Conservation (phyloP, 2,797 vertebrate species). For the Leuciscus waleckii region DNA sequence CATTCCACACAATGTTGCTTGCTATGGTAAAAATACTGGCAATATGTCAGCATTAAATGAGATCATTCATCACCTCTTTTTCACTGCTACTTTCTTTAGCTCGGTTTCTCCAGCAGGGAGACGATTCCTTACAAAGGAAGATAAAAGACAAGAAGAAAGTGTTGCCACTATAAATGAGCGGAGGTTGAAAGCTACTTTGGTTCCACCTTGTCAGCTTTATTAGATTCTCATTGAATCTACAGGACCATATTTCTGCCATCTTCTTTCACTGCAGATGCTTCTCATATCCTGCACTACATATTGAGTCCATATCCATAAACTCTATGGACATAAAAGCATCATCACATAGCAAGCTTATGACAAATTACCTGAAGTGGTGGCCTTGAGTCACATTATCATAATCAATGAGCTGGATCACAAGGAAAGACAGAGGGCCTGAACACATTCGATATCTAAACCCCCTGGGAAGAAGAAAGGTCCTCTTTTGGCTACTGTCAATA, state of each 20-base stretch:
- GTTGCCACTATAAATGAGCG: conserved; percentile 23
- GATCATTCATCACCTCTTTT: conserved; percentile 38
- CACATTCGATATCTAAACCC: conserved; percentile 40
- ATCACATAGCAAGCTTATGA: conserved; percentile 51
- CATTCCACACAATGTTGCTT: not conserved
- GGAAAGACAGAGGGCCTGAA: conserved; percentile 43
- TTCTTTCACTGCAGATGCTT: conserved; percentile 34
- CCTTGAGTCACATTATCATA: conserved; percentile 52
- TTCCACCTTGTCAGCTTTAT: conserved; percentile 38
- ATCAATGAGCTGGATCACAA: conserved; percentile 60
- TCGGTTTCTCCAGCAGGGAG: conserved; percentile 2
- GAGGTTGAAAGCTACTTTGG: conserved; percentile 31
- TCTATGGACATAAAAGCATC: conserved; percentile 28
- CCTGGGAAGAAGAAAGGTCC: conserved; percentile 18
- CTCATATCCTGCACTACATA: not conserved
- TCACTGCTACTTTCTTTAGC: conserved; percentile 2
- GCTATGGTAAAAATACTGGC: conserved; percentile 15
- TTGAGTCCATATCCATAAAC: conserved; percentile 25
- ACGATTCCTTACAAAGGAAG: conserved; percentile 32
- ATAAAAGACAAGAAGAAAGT: conserved; percentile 45
- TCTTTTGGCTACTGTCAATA: conserved; percentile 54
- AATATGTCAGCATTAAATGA: not conserved
- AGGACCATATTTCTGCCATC: conserved; percentile 18
- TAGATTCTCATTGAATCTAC: conserved; percentile 42
- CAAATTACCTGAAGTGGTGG: conserved; percentile 41